Evolutionary conservation across 2,888 invertebrate species (phyloP).

Genomic region (Drosophila prolongata): DNA sequence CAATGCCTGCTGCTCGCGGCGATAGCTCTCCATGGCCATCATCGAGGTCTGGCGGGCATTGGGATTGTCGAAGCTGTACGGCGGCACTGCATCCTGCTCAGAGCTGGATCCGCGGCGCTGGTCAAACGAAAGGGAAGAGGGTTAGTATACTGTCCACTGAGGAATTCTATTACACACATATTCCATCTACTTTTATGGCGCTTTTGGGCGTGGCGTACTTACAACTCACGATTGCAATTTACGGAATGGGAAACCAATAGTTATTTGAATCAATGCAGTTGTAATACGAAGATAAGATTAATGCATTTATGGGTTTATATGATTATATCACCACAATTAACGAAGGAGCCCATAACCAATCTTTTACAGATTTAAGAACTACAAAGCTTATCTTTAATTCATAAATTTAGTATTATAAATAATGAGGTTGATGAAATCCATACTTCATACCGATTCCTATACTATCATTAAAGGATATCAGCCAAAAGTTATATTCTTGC

Average conservation of each 20-base stretch:
- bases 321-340: too few relatives aligned
- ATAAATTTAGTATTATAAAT: too few relatives aligned
- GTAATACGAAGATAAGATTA: background rate
- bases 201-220: constrained; percentile 30
- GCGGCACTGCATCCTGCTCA: constrained; percentile 84
- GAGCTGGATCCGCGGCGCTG: constrained; percentile 81
- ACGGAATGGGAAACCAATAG: constrained; percentile 2
- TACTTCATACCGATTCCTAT: too few relatives aligned
- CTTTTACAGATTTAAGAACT: too few relatives aligned
- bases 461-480: too few relatives aligned
- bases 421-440: too few relatives aligned
- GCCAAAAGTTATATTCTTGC: too few relatives aligned
- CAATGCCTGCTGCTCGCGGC: constrained; percentile 79
- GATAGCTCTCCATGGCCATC: constrained; percentile 84
- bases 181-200: constrained; percentile 3
- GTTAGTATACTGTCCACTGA: background rate
- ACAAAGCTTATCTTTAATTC: too few relatives aligned
- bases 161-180: background rate
- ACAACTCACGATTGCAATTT: constrained; percentile 24
- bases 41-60: constrained; percentile 83
- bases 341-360: too few relatives aligned
- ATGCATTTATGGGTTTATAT: too few relatives aligned
- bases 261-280: constrained; percentile 13
- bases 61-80: constrained; percentile 83
- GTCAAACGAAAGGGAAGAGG: constrained; percentile 2